Evolutionary conservation across 1,140 invertebrate genomes (phyloP), one percentile per base, ranked within the genome.

Genomic region (Reticulitermes speratus): DNA sequence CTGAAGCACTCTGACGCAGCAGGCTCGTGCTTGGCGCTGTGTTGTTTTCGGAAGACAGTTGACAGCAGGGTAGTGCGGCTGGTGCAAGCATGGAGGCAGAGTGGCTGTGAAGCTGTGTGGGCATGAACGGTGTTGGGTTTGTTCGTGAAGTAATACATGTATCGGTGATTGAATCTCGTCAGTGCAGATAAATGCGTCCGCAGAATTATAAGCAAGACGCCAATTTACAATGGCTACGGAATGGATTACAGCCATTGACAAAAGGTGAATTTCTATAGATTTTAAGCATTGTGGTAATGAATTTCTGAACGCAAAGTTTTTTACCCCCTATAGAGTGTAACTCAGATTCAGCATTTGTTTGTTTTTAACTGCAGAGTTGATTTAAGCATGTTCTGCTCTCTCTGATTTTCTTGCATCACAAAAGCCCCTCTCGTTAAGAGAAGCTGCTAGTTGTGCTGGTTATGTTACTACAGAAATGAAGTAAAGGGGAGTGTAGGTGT

Each of bases 231-330:
- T 86, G 85, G 85, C 85, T 82, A 86, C 85, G 3, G 85, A 86
- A 65, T 86, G 85, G 85, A 86, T 86, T 48, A 86, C 85, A 45
- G 85, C 85, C 55, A 86, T 86, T 48, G 85, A 86, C 21, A 86
- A 86, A 82, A 75, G 85, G 85, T 86, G 45, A 86, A 25, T 86
- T 32, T 84, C 83, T 12, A 19, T 55, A 55, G 52, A 55, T 55
- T 55, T 12, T 55, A 55, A 55, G 52, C 19, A 55, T 14, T 19
- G 52, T 55, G 45, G 9, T 48, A 16, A 48, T 48, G 45, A 1
- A 11, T 48, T 48, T 48, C 45, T 48, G 45, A 48, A 48, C 14
- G 1, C 2, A 55, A 5, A 55, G 0, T 55, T 5, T 55, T 55
- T 55, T 55, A 14, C 2, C 16, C 16, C 9, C 19, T 1, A 5